phyloP scores from a whole-genome alignment of 2,888 invertebrate genomes.

The Cyrtodaria siliqua region DNA sequence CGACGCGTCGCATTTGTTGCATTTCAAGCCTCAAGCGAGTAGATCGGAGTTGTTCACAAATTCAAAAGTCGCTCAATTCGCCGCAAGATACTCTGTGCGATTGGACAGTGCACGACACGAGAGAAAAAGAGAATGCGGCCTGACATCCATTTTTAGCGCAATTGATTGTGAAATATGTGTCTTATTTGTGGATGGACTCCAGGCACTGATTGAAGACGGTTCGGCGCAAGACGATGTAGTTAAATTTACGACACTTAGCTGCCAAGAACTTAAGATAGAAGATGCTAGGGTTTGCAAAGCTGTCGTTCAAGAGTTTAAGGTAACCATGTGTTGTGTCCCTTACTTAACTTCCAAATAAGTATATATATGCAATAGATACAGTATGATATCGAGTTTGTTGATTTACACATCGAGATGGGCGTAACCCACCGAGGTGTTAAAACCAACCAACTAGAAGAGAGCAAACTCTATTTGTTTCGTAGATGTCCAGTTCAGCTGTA shows the following conservation, averaged over 20 bases:
- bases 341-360: too few species aligned
- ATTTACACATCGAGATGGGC: too few species aligned
- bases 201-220: constrained; percentile 43
- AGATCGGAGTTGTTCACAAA: too few species aligned
- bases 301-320: constrained; percentile 90
- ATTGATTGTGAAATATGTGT: constrained; percentile 68
- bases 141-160: constrained; percentile 14
- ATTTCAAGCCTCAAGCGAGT: too few species aligned
- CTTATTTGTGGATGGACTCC: constrained; percentile 42
- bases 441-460: too few species aligned
- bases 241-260: constrained; percentile 86
- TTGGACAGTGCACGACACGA: constrained; percentile 18
- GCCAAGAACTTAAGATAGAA: constrained; percentile 95
- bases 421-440: too few species aligned
- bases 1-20: too few species aligned
- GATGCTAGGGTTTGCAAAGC: constrained; percentile 95
- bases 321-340: too few species aligned
- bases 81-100: not conserved
- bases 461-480: too few species aligned
- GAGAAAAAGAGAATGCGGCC: constrained; percentile 34
- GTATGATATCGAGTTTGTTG: too few species aligned
- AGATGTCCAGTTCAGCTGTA: too few species aligned
- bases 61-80: constrained; percentile 4
- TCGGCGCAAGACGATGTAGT: constrained; percentile 77
- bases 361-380: too few species aligned